Conservation (phyloP, 2,113 vertebrate species). For the Tretioscincus oriximinensis region DNA sequence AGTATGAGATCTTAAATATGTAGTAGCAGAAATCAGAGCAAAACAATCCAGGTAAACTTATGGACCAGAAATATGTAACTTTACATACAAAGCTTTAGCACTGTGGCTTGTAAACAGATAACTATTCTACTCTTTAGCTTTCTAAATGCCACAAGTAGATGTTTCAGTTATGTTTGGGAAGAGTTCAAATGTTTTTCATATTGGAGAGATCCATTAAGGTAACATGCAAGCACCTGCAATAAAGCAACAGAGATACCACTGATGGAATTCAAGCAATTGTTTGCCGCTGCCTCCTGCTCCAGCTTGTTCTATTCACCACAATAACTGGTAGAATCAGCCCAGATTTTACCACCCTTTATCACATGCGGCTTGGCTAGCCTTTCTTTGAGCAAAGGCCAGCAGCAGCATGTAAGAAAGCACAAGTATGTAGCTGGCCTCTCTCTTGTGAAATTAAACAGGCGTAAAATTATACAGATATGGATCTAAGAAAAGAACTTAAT, state of each 20-base stretch:
- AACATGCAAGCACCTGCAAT: not conserved
- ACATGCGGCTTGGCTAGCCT: constrained; percentile 27
- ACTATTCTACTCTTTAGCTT: not conserved
- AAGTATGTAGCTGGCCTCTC: constrained; percentile 29
- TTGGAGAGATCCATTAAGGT: not conserved
- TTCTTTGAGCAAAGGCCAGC: constrained; percentile 39
- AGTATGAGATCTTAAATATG: not conserved
- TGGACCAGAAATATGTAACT: not conserved
- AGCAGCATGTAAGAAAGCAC: constrained; percentile 20
- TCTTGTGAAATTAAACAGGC: constrained; percentile 12
- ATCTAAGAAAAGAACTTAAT: constrained; percentile 28
- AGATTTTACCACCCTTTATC: constrained; percentile 21
- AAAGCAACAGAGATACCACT: not conserved
- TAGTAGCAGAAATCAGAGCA: not conserved
- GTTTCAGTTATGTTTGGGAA: not conserved
- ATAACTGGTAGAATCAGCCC: not conserved
- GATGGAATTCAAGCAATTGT: constrained; percentile 24
- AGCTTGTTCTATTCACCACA: constrained; percentile 19
- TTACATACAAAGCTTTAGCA: not conserved
- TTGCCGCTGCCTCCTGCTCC: constrained; percentile 19
- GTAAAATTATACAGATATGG: constrained; percentile 11
- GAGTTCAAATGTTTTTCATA: not conserved
- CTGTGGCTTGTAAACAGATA: not conserved
- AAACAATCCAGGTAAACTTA: not conserved
- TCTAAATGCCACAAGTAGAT: constrained; percentile 3